These are phyloP conservation scores for Heliconius nattereri DNA, from an alignment of 1,140 invertebrate genomes.

Conservation along the genomic window DNA sequence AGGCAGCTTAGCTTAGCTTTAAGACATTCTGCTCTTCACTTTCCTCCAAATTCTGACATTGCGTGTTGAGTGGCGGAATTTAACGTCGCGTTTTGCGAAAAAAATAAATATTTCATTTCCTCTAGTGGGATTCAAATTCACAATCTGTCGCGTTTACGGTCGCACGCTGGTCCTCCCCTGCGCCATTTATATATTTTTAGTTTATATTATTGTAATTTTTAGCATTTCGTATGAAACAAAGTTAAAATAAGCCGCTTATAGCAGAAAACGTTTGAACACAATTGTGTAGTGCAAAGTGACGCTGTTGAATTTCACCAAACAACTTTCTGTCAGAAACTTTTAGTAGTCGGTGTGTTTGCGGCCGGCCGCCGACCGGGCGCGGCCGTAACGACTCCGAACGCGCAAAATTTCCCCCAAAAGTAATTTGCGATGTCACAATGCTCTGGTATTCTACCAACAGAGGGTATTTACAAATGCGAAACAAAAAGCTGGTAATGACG, in stretches of 20 bases:
- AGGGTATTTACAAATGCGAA: conserved; percentile 69
- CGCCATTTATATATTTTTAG: not conserved
- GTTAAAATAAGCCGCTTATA: conserved; percentile 35
- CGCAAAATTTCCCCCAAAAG: conserved; percentile 63
- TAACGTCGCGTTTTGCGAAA: too few relatives aligned
- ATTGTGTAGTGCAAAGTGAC: conserved; percentile 45
- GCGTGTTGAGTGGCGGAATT: too few relatives aligned
- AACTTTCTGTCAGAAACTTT: conserved; percentile 69
- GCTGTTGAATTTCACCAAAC: conserved; percentile 47
- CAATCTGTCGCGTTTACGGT: too few relatives aligned
- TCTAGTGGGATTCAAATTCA: too few relatives aligned
- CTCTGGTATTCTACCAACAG: conserved; percentile 48
- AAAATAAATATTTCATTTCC: too few relatives aligned
- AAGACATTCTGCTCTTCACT: too few relatives aligned
- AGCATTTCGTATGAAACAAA: not conserved
- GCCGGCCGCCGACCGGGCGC: conserved; percentile 42
- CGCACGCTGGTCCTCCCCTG: too few relatives aligned
- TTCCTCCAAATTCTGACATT: too few relatives aligned
- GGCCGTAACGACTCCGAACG: conserved; percentile 55
- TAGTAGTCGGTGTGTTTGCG: conserved; percentile 65
- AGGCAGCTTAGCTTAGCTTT: too few relatives aligned
- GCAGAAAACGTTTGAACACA: conserved; percentile 43
- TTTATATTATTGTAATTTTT: not conserved
- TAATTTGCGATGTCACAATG: conserved; percentile 72
- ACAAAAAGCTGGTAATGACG: conserved; percentile 70